Evolutionary conservation across 2,797 vertebrate species (phyloP), one percentile per base, ranked within the genome.

Genomic region (Pantherophis vulpinus): DNA sequence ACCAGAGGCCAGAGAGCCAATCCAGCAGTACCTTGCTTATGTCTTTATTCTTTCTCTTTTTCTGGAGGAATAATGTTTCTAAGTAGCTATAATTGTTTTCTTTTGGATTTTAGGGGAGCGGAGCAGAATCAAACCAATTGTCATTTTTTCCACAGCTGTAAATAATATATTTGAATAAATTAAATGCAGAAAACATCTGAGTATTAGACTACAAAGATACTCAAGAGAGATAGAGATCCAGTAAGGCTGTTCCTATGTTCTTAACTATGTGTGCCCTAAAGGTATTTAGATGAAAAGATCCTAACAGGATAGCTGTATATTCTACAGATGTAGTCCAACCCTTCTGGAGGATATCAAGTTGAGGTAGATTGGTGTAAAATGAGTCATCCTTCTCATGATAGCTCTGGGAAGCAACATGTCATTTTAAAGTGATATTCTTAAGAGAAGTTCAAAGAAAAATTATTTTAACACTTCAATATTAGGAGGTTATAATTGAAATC

Each of bases 371-470:
- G 12, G 11, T 51, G 37, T 83, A 54, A 89, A 37, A 83, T 59
- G 27, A 47, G 10, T 25, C 9, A 25, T 83, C 4, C 10, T 83
- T 58, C 32, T 13, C 20, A 18, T 92, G 18, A 2, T 20, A 23
- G 37, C 42, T 23, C 90, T 42, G 90, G 9, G 10, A 54, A 59
- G 20, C 66, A 93, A 70, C 23, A 0, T 37, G 42, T 79, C 27
- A 92, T 89, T 94, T 94, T 92, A 60, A 92, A 87, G 55, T 93
- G 70, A 29, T 92, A 4, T 37, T 91, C 54, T 91, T 51, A 89
- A 29, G 79, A 93, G 1, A 0, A 4, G n/a, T 79, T 29, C 25
- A 94, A 83, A 94, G 90, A 93, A 92, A 23, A 93, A 29, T 0
- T 11, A 8, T 60, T 90, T 2, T 2, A 79, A 66, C 93, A 63